phyloP scores from a whole-genome alignment of 2,888 invertebrate species.

The Siphlonurus alternatus region DNA sequence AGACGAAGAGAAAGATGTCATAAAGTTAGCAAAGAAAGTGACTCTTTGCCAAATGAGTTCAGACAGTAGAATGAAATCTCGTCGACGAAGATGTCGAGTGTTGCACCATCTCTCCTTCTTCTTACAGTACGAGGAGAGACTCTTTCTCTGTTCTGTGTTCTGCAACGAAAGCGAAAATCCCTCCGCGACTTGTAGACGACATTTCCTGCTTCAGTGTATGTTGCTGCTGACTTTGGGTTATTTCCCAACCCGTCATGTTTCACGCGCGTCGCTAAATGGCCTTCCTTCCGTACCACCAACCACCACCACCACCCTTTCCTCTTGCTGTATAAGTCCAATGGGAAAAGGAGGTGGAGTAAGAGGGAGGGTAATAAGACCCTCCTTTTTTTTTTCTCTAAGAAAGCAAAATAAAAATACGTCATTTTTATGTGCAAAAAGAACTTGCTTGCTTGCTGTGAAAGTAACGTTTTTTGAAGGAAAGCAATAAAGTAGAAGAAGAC shows the following conservation, averaged over 20 bases:
- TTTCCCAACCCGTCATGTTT: neutral
- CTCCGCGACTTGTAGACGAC: too few relatives aligned
- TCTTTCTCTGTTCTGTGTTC: neutral
- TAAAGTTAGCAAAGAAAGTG: neutral
- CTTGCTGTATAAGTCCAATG: too few relatives aligned
- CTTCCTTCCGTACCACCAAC: neutral
- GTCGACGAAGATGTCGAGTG: too few relatives aligned
- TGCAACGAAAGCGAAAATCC: neutral
- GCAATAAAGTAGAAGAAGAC: neutral
- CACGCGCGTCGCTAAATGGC: neutral
- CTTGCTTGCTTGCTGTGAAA: neutral
- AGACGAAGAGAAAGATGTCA: conserved; percentile 1
- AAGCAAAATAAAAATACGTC: neutral
- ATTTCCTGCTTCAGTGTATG: neutral
- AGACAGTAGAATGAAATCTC: neutral
- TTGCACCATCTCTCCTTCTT: too few relatives aligned
- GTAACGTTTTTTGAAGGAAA: neutral
- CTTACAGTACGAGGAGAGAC: neutral
- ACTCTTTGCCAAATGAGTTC: conserved; percentile 1
- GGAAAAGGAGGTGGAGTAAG: too few relatives aligned
- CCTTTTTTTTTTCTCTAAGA: neutral
- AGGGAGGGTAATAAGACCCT: too few relatives aligned
- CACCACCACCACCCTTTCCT: neutral
- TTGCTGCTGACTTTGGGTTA: neutral
- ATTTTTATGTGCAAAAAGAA: neutral